Base-by-base conservation (phyloP, 2,888 invertebrate genomes). In the Lissocephala sabroskyi region DNA sequence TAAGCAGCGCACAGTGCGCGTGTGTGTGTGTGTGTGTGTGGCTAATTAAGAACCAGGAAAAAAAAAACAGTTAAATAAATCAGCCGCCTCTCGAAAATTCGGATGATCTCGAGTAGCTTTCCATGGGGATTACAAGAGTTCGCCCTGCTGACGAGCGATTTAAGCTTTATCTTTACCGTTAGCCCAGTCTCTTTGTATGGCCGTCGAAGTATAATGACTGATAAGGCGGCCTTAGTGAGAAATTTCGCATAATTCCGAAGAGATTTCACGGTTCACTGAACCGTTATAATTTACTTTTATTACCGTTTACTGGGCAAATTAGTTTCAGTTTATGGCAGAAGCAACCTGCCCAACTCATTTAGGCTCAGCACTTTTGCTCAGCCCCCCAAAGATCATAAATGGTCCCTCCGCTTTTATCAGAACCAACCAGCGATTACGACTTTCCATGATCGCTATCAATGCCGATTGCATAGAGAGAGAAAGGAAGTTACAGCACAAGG, bases 171-270 rank as follows among this genome's bases (percentile, higher is more conserved):
- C n/a, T n/a, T n/a, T n/a, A n/a, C n/a, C n/a, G n/a, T n/a, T n/a
- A n/a, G n/a, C n/a, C n/a, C n/a, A n/a, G n/a, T n/a, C n/a, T n/a
- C n/a, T n/a, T n/a, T n/a, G n/a, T n/a, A n/a, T 45, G 37, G 37
- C 10, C 30, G 45, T 5, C 23, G 41, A 55, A 71, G 76, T 75
- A 73, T 67, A 75, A 75, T 70, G 68, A 70, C 76, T 75, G 76
- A 70, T 75, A 75, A 70, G 56, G 46, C 23, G n/a, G n/a, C n/a
- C n/a, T n/a, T n/a, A n/a, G n/a, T n/a, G n/a, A n/a, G n/a, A n/a
- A n/a, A n/a, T n/a, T n/a, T n/a, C n/a, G n/a, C n/a, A n/a, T n/a
- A n/a, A n/a, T n/a, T n/a, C n/a, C n/a, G n/a, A n/a, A n/a, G n/a
- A n/a, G n/a, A n/a, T n/a, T n/a, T n/a, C n/a, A n/a, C n/a, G n/a